These are phyloP conservation scores for Hyphantria cunea DNA, from an alignment of 1,140 invertebrate species.

Conservation along the genomic window DNA sequence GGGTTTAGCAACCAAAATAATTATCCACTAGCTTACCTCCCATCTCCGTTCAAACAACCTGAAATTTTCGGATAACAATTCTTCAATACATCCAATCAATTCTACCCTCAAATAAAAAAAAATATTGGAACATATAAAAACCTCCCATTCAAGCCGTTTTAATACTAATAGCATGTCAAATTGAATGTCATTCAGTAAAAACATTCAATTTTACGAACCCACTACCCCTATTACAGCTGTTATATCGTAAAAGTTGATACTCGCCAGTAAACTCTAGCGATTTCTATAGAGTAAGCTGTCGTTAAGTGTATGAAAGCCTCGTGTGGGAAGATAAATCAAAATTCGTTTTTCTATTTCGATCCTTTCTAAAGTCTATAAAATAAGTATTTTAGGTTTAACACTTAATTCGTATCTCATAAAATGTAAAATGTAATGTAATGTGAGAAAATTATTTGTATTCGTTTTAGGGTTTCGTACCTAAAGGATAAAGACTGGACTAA, in stretches of 20 bases:
- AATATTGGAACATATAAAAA: background rate
- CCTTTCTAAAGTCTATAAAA: too few species aligned
- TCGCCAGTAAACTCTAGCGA: background rate
- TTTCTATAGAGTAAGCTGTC: background rate
- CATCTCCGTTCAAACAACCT: too few species aligned
- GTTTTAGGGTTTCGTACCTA: too few species aligned
- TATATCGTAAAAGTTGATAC: background rate
- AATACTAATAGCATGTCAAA: slow-evolving; percentile 2
- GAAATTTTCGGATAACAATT: background rate
- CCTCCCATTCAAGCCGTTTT: background rate
- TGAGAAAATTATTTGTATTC: too few species aligned
- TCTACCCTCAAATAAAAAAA: background rate
- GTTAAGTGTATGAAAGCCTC: background rate
- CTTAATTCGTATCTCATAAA: too few species aligned
- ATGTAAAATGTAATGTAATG: too few species aligned
- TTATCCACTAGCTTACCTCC: too few species aligned
- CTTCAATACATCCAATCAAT: background rate
- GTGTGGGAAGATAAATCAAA: background rate
- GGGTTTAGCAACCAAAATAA: too few species aligned
- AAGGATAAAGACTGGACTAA: too few species aligned
- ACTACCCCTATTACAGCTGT: background rate
- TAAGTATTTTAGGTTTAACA: too few species aligned
- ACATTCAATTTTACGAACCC: slow-evolving; percentile 5
- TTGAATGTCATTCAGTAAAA: slow-evolving; percentile 4
- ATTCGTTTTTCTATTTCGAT: background rate